A percentile compares a stretch with the other conserved stretches of the same genome.
Evolutionary conservation across 2,113 vertebrate genomes (phyloP).

Genomic region (Peucedramus taeniatus): DNA sequence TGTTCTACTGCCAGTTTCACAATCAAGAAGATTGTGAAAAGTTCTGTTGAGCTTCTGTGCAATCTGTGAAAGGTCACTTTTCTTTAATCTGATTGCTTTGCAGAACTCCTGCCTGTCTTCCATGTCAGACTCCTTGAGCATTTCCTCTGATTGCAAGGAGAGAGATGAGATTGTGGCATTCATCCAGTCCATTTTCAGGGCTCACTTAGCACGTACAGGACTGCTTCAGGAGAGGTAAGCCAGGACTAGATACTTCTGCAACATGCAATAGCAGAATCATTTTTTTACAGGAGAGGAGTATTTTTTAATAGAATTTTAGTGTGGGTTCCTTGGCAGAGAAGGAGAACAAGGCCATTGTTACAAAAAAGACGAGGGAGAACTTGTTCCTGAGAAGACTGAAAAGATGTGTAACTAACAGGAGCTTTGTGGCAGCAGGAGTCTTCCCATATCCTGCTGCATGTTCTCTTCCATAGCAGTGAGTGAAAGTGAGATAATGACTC

Average conservation of each 20-base stretch:
- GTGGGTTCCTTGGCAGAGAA: not conserved
- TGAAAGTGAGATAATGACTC: not conserved
- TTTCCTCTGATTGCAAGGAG: not conserved
- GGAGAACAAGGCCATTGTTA: not conserved
- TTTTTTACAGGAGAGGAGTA: not conserved
- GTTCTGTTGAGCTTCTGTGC: not conserved
- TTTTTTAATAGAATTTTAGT: not conserved
- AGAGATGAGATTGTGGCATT: slow-evolving; percentile 63
- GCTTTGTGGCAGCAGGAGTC: not conserved
- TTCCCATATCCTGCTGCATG: not conserved
- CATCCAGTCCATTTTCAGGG: slow-evolving; percentile 84
- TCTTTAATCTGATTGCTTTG: slow-evolving; percentile 5
- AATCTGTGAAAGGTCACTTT: not conserved
- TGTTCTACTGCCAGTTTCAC: not conserved
- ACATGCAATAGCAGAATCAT: not conserved
- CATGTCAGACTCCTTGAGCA: not conserved
- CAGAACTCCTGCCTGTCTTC: slow-evolving; percentile 44
- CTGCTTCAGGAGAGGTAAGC: slow-evolving; percentile 71
- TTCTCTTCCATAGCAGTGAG: not conserved
- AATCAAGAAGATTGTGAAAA: not conserved
- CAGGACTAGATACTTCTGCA: not conserved
- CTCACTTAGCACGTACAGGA: slow-evolving; percentile 74
- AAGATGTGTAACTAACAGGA: not conserved
- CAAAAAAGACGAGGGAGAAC: not conserved
- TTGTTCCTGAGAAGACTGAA: not conserved